phyloP scores from a whole-genome alignment of 2,113 vertebrate genomes.

The Dasyornis broadbenti region DNA sequence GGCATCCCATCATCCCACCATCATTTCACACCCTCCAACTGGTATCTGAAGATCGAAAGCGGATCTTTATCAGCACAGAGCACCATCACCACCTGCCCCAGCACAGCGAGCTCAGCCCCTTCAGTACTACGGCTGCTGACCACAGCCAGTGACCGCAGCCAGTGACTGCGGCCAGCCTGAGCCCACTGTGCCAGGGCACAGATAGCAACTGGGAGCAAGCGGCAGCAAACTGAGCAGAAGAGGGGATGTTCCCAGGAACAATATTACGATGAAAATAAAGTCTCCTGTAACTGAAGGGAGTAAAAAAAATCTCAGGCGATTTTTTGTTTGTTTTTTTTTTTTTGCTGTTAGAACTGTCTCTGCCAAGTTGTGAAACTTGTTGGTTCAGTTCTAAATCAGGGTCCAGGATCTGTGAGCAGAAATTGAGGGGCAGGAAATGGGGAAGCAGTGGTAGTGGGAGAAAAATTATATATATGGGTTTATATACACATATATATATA shows the following conservation, averaged over 20 bases:
- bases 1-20: not conserved
- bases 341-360: not conserved
- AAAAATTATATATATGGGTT: not conserved
- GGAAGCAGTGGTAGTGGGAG: not conserved
- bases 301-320: not conserved
- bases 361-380: constrained; percentile 10
- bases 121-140: not conserved
- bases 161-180: not conserved
- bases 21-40: not conserved
- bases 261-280: constrained; percentile 20
- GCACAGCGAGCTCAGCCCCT: not conserved
- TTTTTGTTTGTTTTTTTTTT: not conserved
- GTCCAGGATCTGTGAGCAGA: constrained; percentile 29
- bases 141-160: not conserved
- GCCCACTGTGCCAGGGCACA: not conserved
- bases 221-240: not conserved
- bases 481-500: constrained; percentile 14
- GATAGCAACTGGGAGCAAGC: not conserved
- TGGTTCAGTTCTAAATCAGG: constrained; percentile 24
- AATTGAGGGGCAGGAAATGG: not conserved
- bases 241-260: not conserved
- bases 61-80: not conserved
- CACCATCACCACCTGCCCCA: not conserved
- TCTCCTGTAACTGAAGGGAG: constrained; percentile 43
- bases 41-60: not conserved